Percentiles rank a stretch among this genome's conserved stretches.
phyloP scores from a whole-genome alignment of 2,888 invertebrate species.

The Ceriagrion tenellum region DNA sequence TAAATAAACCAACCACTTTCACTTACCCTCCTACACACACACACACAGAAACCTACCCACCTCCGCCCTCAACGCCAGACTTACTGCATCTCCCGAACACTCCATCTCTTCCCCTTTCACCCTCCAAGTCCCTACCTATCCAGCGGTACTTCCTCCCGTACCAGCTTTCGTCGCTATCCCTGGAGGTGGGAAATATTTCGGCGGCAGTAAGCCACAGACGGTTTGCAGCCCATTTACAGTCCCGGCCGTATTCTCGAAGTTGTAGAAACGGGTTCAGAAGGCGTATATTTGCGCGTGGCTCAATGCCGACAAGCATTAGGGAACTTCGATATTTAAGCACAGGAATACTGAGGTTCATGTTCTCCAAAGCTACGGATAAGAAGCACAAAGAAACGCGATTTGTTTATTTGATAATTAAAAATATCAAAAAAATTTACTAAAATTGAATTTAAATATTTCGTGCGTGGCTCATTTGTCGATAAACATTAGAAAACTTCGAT shows the following conservation, averaged over 20 bases:
- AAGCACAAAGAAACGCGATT: no score
- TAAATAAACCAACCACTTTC: conserved; percentile 39
- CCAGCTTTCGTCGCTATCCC: not conserved
- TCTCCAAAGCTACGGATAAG: no score
- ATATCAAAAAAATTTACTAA: no score
- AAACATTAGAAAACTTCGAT: no score
- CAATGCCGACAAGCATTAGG: no score
- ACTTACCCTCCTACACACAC: not conserved
- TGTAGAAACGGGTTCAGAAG: not conserved
- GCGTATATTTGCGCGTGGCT: not conserved
- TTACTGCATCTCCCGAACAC: not conserved
- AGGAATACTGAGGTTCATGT: no score
- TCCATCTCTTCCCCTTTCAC: not conserved
- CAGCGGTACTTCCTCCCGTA: no score
- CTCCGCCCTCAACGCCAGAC: not conserved
- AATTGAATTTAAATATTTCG: no score
- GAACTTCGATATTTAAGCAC: no score
- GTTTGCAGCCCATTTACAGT: not conserved
- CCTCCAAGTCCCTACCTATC: not conserved
- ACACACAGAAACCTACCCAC: not conserved
- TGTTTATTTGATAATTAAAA: no score
- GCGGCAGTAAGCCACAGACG: not conserved
- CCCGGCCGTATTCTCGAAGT: not conserved
- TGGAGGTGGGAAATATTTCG: not conserved
- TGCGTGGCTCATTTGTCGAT: no score